These are phyloP conservation scores for Baronia brevicornis DNA, from an alignment of 2,888 invertebrate species.

Conservation along the genomic window DNA sequence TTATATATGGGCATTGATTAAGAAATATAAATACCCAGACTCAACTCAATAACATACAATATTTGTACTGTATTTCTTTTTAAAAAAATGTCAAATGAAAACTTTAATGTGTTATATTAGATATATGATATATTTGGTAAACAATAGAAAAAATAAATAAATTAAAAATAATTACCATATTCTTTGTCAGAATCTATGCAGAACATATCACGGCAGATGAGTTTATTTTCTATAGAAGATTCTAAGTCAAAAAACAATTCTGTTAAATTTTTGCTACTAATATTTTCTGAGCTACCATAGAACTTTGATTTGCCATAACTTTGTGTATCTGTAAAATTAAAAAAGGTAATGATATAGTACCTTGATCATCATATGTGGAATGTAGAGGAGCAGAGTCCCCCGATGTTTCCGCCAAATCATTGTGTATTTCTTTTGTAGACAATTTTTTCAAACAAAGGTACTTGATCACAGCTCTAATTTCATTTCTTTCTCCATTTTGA, in stretches of 20 bases:
- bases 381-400: slow-evolving; percentile 10
- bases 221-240: slow-evolving; percentile 87
- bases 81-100: too few relatives aligned
- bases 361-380: too few relatives aligned
- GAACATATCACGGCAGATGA: slow-evolving; percentile 85
- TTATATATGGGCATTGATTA: too few relatives aligned
- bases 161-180: slow-evolving; percentile 56
- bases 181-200: slow-evolving; percentile 82
- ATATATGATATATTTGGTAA: too few relatives aligned
- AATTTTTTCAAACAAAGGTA: slow-evolving; percentile 18
- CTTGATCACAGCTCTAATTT: slow-evolving; percentile 17
- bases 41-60: too few relatives aligned
- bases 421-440: slow-evolving; percentile 17
- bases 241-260: slow-evolving; percentile 93
- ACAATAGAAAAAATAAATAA: not conserved
- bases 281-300: slow-evolving; percentile 68
- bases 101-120: too few relatives aligned
- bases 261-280: slow-evolving; percentile 49
- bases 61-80: too few relatives aligned
- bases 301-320: slow-evolving; percentile 77
- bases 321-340: slow-evolving; percentile 47
- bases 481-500: slow-evolving; percentile 17
- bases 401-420: slow-evolving; percentile 12
- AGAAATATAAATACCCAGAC: too few relatives aligned
- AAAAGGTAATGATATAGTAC: slow-evolving; percentile 9